These are phyloP conservation scores for Nomia melanderi DNA, from an alignment of 1,140 invertebrate species.

Conservation along the genomic window DNA sequence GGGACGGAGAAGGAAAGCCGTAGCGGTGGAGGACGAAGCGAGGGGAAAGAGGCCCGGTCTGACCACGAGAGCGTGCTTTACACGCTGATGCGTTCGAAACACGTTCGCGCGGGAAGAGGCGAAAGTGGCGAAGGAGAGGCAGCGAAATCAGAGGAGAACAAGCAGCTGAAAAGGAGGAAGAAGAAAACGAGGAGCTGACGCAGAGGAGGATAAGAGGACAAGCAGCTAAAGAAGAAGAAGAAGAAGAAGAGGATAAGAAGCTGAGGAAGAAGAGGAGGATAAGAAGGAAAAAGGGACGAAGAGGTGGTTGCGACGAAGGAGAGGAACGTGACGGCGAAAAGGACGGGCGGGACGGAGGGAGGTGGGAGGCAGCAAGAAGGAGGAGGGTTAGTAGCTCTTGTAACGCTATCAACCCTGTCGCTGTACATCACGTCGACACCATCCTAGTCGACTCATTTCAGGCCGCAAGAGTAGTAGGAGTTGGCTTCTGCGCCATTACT, in stretches of 20 bases:
- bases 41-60: conserved; percentile 36
- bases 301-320: conserved; percentile 59
- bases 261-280: neutral
- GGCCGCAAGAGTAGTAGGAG: conserved; percentile 70
- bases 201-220: too few relatives aligned
- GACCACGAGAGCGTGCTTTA: conserved; percentile 64
- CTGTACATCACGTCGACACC: conserved; percentile 81
- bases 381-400: conserved; percentile 80
- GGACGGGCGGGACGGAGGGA: conserved; percentile 21
- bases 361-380: conserved; percentile 36
- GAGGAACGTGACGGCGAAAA: conserved; percentile 26
- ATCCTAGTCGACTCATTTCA: conserved; percentile 77
- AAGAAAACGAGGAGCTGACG: neutral
- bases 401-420: conserved; percentile 81
- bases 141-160: neutral
- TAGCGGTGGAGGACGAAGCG: neutral
- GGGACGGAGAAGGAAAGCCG: too few relatives aligned
- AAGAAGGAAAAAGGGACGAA: conserved; percentile 8
- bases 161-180: neutral
- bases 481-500: conserved; percentile 78
- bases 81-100: conserved; percentile 62
- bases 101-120: conserved; percentile 34
- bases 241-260: neutral
- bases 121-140: conserved; percentile 18
- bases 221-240: conserved; percentile 6